Evolutionary conservation across 2,888 invertebrate genomes (phyloP), one percentile per base, ranked within the genome.

Genomic region (Linnaemya vulpina): DNA sequence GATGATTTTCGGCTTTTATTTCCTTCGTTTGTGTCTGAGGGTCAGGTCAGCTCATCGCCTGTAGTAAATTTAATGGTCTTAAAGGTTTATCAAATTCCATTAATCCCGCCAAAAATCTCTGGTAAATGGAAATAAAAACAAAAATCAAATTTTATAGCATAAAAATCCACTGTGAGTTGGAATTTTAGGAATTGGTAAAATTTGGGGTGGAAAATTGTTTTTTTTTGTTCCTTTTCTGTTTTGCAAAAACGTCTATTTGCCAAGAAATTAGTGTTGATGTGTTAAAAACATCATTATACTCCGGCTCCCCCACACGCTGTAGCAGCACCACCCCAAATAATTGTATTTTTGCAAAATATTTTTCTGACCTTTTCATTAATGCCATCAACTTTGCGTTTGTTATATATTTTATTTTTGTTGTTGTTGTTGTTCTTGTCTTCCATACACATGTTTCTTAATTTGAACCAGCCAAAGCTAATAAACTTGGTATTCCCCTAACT

Each of bases 381-480:
- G 22, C 20, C 58, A 8, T 20, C 30, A 43, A n/a, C 30, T 51
- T 30, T 58, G 0, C n/a, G 1, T 55, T 46, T 53, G 17, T 5
- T 8, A 55, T 11, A 22, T 35, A 30, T n/a, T 51, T 30, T 20
- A 49, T 58, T 40, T 55, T 58, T 63, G 43, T 22, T n/a, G 15
- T 20, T 35, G 10, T 55, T 22, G 49, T 38, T 67, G 13, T 75
- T 68, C 7, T 22, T 67, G 63, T 43, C 71, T 65, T 60, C 46
- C 53, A 65, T 78, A 81, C 84, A 85, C 78, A 85, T 85, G 82
- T 82, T 85, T 85, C 78, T 82, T 85, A 85, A 85, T 85, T 85
- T 85, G 46, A 71, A 82, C 85, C 85, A 79, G 82, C 82, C 62
- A 85, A 82, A 75, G 85, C 75, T 85, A 85, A 85, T 85, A 82